Percentiles rank a stretch among this genome's conserved stretches.
phyloP scores from a whole-genome alignment of 2,888 invertebrate species.

The Drosophila buzzatii region DNA sequence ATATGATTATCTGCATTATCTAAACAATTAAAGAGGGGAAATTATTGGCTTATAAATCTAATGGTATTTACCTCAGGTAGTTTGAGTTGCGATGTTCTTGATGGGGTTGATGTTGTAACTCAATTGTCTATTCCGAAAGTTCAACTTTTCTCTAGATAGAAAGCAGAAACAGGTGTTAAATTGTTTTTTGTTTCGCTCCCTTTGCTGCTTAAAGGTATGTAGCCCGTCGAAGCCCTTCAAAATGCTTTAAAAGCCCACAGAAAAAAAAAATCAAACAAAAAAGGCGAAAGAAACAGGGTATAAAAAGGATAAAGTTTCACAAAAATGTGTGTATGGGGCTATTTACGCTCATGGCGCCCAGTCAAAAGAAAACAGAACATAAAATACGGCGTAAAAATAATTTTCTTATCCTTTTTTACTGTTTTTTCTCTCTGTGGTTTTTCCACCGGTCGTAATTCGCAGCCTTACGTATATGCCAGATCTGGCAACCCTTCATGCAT shows the following conservation, averaged over 20 bases:
- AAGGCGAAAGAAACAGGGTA: constrained; percentile 11
- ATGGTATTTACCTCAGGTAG: constrained; percentile 55
- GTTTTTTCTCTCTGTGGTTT: background rate
- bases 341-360: constrained; percentile 6
- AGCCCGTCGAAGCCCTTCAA: constrained; percentile 18
- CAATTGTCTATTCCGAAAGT: constrained; percentile 28
- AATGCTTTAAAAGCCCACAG: constrained; percentile 39
- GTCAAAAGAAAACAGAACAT: constrained; percentile 22
- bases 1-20: constrained; percentile 56
- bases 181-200: background rate
- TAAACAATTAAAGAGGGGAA: constrained; percentile 53
- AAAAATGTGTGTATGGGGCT: background rate
- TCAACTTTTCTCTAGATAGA: background rate
- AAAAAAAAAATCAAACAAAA: constrained; percentile 31
- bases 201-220: constrained; percentile 12
- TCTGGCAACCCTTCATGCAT: constrained; percentile 48
- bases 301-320: constrained; percentile 12
- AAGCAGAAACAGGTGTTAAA: constrained; percentile 11
- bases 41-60: constrained; percentile 46
- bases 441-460: constrained; percentile 14
- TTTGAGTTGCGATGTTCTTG: constrained; percentile 8
- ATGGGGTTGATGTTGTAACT: constrained; percentile 18
- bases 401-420: constrained; percentile 47
- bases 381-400: constrained; percentile 48
- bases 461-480: constrained; percentile 32